Conservation (phyloP, 2,888 invertebrate genomes). For the Dichetophora obliterata region DNA sequence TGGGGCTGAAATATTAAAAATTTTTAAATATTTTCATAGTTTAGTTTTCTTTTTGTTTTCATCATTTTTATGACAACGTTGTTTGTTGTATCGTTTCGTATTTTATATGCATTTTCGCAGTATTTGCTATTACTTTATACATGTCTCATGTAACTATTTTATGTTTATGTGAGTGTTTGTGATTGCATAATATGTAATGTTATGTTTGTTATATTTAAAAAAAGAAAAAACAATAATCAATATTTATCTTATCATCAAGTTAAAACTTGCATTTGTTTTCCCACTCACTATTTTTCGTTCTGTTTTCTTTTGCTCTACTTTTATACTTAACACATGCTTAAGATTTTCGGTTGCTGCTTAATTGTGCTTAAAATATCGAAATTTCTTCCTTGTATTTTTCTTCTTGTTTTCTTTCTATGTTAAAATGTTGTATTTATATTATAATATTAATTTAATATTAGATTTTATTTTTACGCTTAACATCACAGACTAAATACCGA, state of each 20-base stretch:
- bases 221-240: not conserved
- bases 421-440: constrained; percentile 26
- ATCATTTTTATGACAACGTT: constrained; percentile 29
- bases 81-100: constrained; percentile 26
- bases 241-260: not conserved
- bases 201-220: constrained; percentile 16
- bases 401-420: not conserved
- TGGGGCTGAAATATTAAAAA: not conserved
- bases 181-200: too few relatives aligned
- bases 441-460: constrained; percentile 30
- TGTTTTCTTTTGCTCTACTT: not conserved
- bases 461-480: constrained; percentile 47
- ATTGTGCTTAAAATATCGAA: constrained; percentile 26
- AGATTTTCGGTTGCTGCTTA: not conserved
- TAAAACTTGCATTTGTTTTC: not conserved
- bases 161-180: constrained; percentile 22
- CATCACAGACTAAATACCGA: constrained; percentile 56
- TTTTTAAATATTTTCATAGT: not conserved
- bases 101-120: constrained; percentile 36
- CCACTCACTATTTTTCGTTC: not conserved
- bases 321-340: not conserved
- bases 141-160: not conserved
- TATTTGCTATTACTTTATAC: constrained; percentile 11
- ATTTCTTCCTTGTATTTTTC: not conserved
- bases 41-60: not conserved